These are phyloP conservation scores for Cardiocondyla obscurior DNA, from an alignment of 1,140 invertebrate species.

Conservation along the genomic window DNA sequence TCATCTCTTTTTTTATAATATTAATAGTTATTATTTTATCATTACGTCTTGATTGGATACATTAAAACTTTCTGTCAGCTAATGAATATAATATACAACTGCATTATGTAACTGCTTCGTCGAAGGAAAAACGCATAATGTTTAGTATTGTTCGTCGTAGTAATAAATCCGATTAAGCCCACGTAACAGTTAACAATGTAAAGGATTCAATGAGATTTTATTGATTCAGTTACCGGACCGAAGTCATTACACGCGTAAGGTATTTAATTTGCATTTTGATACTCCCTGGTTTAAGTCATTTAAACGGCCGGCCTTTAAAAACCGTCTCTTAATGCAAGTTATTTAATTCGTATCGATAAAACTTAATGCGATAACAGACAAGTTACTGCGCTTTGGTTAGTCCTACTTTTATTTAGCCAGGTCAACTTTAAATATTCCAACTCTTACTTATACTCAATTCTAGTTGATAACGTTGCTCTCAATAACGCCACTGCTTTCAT, in stretches of 20 bases:
- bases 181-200: background rate
- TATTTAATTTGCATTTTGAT: constrained; percentile 25
- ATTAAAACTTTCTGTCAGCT: background rate
- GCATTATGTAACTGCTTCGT: background rate
- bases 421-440: background rate
- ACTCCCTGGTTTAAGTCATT: background rate
- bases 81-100: background rate
- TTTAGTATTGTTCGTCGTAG: background rate
- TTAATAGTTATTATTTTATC: background rate
- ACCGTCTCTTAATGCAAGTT: background rate
- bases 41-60: background rate
- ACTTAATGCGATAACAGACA: background rate
- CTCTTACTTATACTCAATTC: background rate
- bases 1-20: background rate
- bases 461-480: background rate
- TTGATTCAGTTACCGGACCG: background rate
- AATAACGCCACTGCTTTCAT: too few relatives aligned
- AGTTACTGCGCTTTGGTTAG: background rate
- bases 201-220: constrained; percentile 12
- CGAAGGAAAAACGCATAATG: background rate
- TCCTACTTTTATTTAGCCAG: background rate
- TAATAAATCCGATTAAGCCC: background rate
- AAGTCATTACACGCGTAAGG: constrained; percentile 14
- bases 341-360: background rate
- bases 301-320: background rate